Conservation (phyloP, 2,797 vertebrate genomes). For the Myotis myotis region DNA sequence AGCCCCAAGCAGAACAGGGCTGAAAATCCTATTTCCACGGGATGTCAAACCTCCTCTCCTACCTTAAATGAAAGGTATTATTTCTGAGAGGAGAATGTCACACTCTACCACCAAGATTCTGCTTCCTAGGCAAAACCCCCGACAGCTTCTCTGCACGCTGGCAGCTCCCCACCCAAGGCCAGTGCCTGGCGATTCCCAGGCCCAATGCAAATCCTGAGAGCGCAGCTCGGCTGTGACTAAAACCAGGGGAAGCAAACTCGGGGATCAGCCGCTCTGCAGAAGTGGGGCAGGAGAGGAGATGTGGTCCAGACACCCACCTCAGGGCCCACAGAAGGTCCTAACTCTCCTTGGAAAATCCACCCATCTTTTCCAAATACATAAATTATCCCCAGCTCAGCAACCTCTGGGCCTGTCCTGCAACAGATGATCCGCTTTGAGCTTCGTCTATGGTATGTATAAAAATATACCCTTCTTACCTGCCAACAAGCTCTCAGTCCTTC, state of each 20-base stretch:
- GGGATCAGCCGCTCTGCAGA: not conserved
- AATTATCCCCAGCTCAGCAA: conserved; percentile 55
- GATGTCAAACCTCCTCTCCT: conserved; percentile 75
- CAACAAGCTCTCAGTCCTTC: conserved; percentile 46
- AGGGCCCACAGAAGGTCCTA: not conserved
- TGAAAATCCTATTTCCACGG: conserved; percentile 77
- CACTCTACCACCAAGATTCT: conserved; percentile 76
- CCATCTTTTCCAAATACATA: conserved; percentile 39
- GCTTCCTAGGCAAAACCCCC: conserved; percentile 75
- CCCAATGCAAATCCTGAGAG: conserved; percentile 49
- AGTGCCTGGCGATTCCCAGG: conserved; percentile 58
- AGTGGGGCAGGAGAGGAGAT: not conserved
- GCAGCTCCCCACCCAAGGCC: conserved; percentile 68
- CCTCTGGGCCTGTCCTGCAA: conserved; percentile 54
- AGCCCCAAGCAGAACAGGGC: conserved; percentile 63
- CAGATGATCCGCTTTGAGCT: conserved; percentile 46
- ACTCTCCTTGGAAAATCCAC: conserved; percentile 37
- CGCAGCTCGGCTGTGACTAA: conserved; percentile 42
- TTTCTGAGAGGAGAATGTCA: conserved; percentile 77
- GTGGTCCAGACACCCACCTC: not conserved
- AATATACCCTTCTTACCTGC: conserved; percentile 66
- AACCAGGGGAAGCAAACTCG: conserved; percentile 43
- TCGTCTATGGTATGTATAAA: conserved; percentile 60
- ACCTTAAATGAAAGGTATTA: conserved; percentile 81
- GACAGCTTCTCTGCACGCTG: conserved; percentile 62